Conservation (phyloP, 1,140 invertebrate species). For the Trissolcus basalis region DNA sequence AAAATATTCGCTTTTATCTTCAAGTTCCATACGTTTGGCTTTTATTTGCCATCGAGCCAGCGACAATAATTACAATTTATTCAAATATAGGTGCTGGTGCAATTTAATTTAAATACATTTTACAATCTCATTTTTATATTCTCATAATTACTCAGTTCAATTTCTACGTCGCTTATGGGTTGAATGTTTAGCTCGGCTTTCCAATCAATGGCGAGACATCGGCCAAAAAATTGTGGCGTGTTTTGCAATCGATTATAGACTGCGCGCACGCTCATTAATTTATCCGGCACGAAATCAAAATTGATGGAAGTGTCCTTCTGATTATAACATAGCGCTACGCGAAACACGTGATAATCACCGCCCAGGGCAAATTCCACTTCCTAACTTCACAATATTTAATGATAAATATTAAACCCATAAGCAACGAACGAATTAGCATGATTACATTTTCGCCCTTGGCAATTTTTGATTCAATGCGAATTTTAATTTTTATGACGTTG, state of each 20-base stretch:
- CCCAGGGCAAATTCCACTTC: neutral
- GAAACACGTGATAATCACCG: slow-evolving; percentile 7
- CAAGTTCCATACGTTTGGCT: slow-evolving; percentile 47
- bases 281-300: slow-evolving; percentile 2
- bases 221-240: no score
- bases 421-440: slow-evolving; percentile 42
- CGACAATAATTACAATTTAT: slow-evolving; percentile 45
- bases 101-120: no score
- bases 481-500: slow-evolving; percentile 55
- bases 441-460: slow-evolving; percentile 36
- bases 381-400: slow-evolving; percentile 9
- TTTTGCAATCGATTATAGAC: neutral
- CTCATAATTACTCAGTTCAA: slow-evolving; percentile 27
- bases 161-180: no score
- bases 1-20: slow-evolving; percentile 55
- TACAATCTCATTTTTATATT: slow-evolving; percentile 13
- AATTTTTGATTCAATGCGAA: slow-evolving; percentile 45
- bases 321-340: slow-evolving; percentile 11
- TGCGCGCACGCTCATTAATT: slow-evolving; percentile 5
- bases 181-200: neutral
- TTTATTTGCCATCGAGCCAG: slow-evolving; percentile 45
- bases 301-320: slow-evolving; percentile 9
- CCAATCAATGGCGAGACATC: no score
- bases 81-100: slow-evolving; percentile 26
- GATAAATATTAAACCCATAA: slow-evolving; percentile 34